These are phyloP conservation scores for Laothoe populi DNA, from an alignment of 2,888 invertebrate genomes.

Conservation along the genomic window DNA sequence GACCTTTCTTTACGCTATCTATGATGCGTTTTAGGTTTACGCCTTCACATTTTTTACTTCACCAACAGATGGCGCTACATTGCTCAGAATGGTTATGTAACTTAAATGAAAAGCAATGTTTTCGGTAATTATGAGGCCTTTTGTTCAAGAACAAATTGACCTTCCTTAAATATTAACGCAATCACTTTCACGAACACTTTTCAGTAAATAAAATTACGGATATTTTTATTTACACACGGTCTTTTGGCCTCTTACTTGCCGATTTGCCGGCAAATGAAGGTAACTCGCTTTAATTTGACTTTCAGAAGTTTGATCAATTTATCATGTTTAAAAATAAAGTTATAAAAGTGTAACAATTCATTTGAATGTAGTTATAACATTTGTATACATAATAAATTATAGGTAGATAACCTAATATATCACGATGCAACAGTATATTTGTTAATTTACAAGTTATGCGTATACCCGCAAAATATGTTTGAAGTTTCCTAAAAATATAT, in stretches of 20 bases:
- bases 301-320: conserved; percentile 6
- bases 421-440: too few species aligned
- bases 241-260: conserved; percentile 62
- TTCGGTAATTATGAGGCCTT: conserved; percentile 34
- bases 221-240: conserved; percentile 49
- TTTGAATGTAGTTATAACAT: too few species aligned
- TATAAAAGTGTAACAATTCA: too few species aligned
- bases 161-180: conserved; percentile 55
- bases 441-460: too few species aligned
- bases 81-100: conserved; percentile 35
- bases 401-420: too few species aligned
- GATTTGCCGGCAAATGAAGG: conserved; percentile 63
- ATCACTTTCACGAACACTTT: conserved; percentile 70
- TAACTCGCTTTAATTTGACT: conserved; percentile 50
- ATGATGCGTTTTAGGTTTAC: conserved; percentile 9
- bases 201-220: conserved; percentile 71
- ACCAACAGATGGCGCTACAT: conserved; percentile 58
- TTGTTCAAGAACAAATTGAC: conserved; percentile 43
- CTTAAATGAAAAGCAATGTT: conserved; percentile 45
- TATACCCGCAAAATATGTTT: neutral
- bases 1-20: conserved; percentile 25
- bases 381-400: too few species aligned
- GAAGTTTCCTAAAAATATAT: neutral
- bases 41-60: neutral
- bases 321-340: neutral